A percentile compares a stretch with the other conserved stretches of the same genome.
Conservation (phyloP, 2,113 vertebrate species). For the Thamnophis sirtalis region DNA sequence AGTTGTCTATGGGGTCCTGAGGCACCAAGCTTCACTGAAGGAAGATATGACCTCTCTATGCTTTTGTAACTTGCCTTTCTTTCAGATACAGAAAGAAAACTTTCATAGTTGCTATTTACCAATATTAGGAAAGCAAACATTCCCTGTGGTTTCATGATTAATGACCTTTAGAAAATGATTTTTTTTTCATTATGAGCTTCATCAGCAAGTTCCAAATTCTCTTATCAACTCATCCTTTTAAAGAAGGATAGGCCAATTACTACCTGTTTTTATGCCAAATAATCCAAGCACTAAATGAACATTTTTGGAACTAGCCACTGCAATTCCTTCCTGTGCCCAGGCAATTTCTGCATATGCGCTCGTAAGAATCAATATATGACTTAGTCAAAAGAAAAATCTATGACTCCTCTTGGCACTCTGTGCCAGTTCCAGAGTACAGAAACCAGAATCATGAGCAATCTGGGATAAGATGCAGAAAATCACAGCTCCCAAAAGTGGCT, state of each 20-base stretch:
- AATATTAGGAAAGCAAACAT: neutral
- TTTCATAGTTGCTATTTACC: neutral
- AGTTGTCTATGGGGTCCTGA: neutral
- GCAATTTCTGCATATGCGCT: neutral
- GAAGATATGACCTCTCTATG: neutral
- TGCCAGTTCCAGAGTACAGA: neutral
- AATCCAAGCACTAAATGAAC: neutral
- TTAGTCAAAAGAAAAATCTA: neutral
- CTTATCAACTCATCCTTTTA: neutral
- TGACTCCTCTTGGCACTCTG: neutral
- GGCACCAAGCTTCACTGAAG: neutral
- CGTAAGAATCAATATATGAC: neutral
- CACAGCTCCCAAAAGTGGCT: neutral
- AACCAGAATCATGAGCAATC: neutral
- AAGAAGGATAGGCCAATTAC: neutral
- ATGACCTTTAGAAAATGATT: neutral
- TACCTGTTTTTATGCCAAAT: neutral
- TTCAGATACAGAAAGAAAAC: neutral
- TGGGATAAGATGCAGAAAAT: neutral
- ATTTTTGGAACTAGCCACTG: neutral
- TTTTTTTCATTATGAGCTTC: neutral
- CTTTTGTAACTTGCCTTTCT: neutral
- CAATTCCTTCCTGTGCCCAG: neutral
- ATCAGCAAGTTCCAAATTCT: neutral
- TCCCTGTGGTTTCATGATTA: neutral